A percentile compares a stretch with the other conserved stretches of the same genome.
Evolutionary conservation across 2,888 invertebrate species (phyloP).

Genomic region (Hymenopus coronatus): DNA sequence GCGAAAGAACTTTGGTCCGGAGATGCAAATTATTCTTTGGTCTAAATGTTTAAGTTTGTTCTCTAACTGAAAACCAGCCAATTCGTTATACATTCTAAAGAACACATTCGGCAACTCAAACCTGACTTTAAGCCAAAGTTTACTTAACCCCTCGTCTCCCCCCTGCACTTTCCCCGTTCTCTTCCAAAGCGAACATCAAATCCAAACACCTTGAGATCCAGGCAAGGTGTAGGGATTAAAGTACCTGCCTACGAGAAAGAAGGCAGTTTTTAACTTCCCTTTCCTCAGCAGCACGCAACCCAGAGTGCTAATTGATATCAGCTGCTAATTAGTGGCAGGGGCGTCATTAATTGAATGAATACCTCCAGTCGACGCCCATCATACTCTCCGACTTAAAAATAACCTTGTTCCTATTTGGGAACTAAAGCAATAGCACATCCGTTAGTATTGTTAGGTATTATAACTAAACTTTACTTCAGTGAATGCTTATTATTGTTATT

Average conservation of each 20-base stretch:
- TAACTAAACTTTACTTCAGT: no score
- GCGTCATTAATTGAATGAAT: background rate
- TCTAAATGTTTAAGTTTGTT: background rate
- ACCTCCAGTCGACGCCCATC: background rate
- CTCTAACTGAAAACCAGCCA: background rate
- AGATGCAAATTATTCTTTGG: background rate
- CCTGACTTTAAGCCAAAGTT: background rate
- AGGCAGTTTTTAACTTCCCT: background rate
- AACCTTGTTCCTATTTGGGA: no score
- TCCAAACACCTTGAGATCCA: background rate
- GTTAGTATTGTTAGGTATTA: no score
- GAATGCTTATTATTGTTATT: no score
- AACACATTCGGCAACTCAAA: background rate
- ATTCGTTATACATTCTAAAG: background rate
- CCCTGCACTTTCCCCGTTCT: background rate
- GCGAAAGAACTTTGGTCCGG: background rate
- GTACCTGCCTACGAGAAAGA: background rate
- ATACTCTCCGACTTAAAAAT: background rate
- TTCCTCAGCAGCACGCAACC: background rate
- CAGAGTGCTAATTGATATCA: background rate
- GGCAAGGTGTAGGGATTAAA: background rate
- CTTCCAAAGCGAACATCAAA: background rate
- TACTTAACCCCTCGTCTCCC: background rate
- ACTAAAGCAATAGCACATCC: no score
- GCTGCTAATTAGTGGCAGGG: background rate